Base-by-base conservation (phyloP, 2,888 invertebrate genomes). In the Lumbricus terrestris region DNA sequence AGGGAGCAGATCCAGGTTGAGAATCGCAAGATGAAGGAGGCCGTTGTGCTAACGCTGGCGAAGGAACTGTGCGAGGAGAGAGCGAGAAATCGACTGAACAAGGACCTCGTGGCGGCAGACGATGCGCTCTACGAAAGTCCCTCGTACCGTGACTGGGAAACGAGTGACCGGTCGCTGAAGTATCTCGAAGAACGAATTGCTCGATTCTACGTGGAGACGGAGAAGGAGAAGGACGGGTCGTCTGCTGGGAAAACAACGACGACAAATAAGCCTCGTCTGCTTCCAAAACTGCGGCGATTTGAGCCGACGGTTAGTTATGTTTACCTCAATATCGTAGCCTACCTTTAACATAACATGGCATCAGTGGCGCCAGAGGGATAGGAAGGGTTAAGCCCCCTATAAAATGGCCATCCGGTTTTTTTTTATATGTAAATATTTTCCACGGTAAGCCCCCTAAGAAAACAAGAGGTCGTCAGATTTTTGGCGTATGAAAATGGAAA, bases 231-330 rank as follows among this genome's bases (percentile, higher is more conserved):
- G 16, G 40, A n/a, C n/a, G n/a, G n/a, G n/a, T n/a, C n/a, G n/a
- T n/a, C 47, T 5, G 33, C n/a, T 20, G 85, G 85, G 23, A 85
- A 85, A 37, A 15, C 85, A 35, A 29, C 37, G 8, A n/a, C n/a
- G n/a, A n/a, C n/a, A n/a, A n/a, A n/a, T n/a, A 85, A 34, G 35
- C 82, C 40, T 13, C 23, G 92, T 88, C 93, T 93, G 82, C 92
- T 94, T n/a, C 93, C 94, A 29, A 93, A 93, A 88, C 91, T 94
- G 29, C 92, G 92, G 35, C 90, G 94, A 82, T 94, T 92, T 90
- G 93, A 93, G 47, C 92, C 92, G n/a, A 91, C 91, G 91, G 92
- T 92, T 88, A 82, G 90, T 69, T 23, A 23, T 23, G 47, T 23
- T 47, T 47, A 18, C 18, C 20, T 47, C 23, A n/a, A n/a, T n/a